Evolutionary conservation across 2,113 vertebrate species (phyloP).

Genomic region (Gyps fulvus): DNA sequence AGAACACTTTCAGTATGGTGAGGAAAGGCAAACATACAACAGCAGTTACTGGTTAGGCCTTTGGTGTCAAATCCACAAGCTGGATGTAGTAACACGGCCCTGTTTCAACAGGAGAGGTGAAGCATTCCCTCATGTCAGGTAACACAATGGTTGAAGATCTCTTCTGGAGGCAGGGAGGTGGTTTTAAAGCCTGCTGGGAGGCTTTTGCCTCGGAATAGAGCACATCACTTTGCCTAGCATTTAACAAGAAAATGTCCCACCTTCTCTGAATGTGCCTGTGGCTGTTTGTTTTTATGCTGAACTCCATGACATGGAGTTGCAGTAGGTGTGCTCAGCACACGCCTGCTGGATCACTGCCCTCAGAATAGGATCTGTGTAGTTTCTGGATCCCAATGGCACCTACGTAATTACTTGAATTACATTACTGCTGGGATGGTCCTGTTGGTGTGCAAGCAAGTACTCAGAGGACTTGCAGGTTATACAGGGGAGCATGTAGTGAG

Average conservation of each 20-base stretch:
- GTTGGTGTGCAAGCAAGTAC: background rate
- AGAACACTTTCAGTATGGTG: background rate
- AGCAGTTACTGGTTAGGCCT: background rate
- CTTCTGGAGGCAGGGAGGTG: background rate
- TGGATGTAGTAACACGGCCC: background rate
- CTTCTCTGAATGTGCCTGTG: background rate
- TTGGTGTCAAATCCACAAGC: background rate
- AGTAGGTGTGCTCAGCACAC: background rate
- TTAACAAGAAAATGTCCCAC: background rate
- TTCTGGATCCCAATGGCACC: background rate
- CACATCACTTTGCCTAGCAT: background rate
- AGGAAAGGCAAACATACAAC: background rate
- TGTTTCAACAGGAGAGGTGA: background rate
- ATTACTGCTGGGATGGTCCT: background rate
- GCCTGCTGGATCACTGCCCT: background rate
- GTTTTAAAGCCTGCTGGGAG: background rate
- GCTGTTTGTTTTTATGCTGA: background rate
- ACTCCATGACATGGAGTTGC: background rate
- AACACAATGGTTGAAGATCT: background rate
- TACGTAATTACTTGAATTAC: background rate
- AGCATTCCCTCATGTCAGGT: background rate
- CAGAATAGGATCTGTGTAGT: background rate
- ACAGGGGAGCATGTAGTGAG: background rate
- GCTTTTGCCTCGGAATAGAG: background rate
- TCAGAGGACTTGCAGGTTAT: background rate